Base-by-base conservation (phyloP, 2,888 invertebrate species). In the Caenorhabditis sinica region DNA sequence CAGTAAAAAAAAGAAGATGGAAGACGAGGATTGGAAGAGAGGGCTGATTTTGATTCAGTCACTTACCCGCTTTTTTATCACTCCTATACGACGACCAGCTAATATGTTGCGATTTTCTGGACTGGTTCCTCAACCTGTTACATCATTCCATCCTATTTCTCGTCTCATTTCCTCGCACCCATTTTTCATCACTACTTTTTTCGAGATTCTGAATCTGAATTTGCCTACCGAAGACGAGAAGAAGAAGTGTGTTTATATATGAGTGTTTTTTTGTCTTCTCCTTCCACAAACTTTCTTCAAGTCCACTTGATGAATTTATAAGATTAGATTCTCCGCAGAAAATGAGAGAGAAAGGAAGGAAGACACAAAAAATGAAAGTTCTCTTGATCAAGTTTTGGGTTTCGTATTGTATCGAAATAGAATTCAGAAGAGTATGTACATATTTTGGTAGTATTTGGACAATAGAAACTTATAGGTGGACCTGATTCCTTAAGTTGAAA, bases 71-170 rank as follows among this genome's bases (percentile, higher is more conserved):
- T 71, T 63, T 79, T 79, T 79, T 80, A 80, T 80, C 66, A 80
- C 72, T 79, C 65, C 66, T 58, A 58, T 58, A 73, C 56, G 58
- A 73, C 72, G 66, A 73, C 72, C 72, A 72, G 80, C 80, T 80
- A 80, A 80, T 72, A 80, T 72, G 72, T 73, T 73, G 79, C 71
- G 65, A 45, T 65, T 65, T 69, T 56, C 79, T 65, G 72, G 80
- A 72, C 80, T 80, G 72, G 80, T 80, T 80, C 80, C 56, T 65
- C 80, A 80, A 80, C 80, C 66, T 80, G 80, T 80, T 80, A 80
- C 80, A 80, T 80, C 79, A 79, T 51, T 76, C 13, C 13, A 40
- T 40, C 66, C 20, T n/a, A 53, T 73, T 61, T 63, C 63, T 43
- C 45, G 45, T 66, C 65, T 66, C 36, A 51, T 56, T 75, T 61